Base-by-base conservation (phyloP, 2,797 vertebrate species). In the Rhyacichthys aspro region DNA sequence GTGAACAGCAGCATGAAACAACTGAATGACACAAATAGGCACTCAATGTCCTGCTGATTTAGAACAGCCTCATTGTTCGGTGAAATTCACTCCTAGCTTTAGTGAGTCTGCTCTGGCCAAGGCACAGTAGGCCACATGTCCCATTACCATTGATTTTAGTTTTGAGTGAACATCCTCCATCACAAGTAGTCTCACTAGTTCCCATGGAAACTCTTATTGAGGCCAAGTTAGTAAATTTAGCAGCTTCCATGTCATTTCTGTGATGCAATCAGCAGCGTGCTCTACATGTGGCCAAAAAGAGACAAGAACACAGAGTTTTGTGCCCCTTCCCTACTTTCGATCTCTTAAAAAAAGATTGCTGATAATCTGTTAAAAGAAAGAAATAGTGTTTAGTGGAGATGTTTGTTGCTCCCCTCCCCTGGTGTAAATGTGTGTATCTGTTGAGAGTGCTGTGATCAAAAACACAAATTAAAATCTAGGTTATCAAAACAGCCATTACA, bases 161-260 rank as follows among this genome's bases (percentile, higher is more conserved):
- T 67, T 68, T 63, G 71, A 72, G 65, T 49, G 45, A 82, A 84
- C 67, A 80, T 74, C 81, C 67, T 81, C 69, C 59, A 83, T 82
- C 77, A 78, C 73, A 72, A 84, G 85, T 61, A 79, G 75, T 75
- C 84, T 62, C 73, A 87, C 74, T 79, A 81, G 89, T 90, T 90
- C 85, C 89, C 87, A 88, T 90, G 90, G 90, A 89, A 90, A 91
- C 89, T 80, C 75, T 84, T 85, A 89, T 88, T 85, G 82, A 88
- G 87, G 86, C 81, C 85, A 86, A 81, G 82, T 76, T 86, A 84
- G 79, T 85, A 89, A 82, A 88, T 87, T 86, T 85, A 85, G 84
- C 82, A 85, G 78, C 84, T 74, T 87, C 74, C 77, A 82, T 88
- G 86, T 87, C 85, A 87, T 86, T 74, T 56, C 12, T 63, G 80